A percentile compares a stretch with the other conserved stretches of the same genome.
phyloP scores from a whole-genome alignment of 2,888 invertebrate genomes.

The Hyposoter didymator region DNA sequence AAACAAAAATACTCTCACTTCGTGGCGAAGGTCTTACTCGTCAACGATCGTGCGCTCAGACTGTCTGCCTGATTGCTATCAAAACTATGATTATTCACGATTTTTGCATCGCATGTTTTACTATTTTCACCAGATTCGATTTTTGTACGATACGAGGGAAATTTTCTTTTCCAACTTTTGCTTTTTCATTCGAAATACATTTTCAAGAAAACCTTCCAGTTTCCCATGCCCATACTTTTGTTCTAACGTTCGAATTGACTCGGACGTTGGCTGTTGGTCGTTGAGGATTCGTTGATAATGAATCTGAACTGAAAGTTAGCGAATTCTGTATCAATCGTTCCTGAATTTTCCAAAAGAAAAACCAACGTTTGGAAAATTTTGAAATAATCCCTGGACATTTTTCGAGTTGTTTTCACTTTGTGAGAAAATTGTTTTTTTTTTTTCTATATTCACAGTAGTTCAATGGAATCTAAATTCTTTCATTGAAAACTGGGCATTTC shows the following conservation, averaged over 20 bases:
- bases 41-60: neutral
- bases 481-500: too few relatives aligned
- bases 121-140: neutral
- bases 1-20: neutral
- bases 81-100: neutral
- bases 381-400: too few relatives aligned
- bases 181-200: neutral
- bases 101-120: neutral
- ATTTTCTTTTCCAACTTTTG: neutral
- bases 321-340: too few relatives aligned
- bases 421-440: too few relatives aligned
- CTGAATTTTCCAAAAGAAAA: too few relatives aligned
- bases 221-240: neutral
- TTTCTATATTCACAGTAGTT: too few relatives aligned
- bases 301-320: too few relatives aligned
- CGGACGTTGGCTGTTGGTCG: too few relatives aligned
- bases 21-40: neutral
- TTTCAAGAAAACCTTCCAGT: neutral
- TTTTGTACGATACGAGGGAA: neutral
- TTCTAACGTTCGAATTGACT: neutral
- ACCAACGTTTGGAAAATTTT: too few relatives aligned
- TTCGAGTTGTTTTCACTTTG: too few relatives aligned
- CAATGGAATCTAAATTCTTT: too few relatives aligned
- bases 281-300: too few relatives aligned
- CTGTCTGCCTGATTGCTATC: neutral